Evolutionary conservation across 2,888 invertebrate genomes (phyloP), one percentile per base, ranked within the genome.

Genomic region (Phania funesta): DNA sequence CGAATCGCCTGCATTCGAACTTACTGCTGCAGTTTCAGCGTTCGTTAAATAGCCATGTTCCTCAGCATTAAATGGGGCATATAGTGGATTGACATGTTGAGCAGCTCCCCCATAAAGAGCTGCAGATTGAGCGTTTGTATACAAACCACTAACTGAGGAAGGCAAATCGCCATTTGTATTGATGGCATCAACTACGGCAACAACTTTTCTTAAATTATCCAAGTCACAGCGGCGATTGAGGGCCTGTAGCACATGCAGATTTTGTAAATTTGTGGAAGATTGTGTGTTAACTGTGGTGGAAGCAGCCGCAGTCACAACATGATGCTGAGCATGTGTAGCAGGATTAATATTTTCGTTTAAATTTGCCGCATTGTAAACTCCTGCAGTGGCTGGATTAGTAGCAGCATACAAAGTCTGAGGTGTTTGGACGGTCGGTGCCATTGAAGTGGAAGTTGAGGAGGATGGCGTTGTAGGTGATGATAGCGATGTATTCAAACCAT

Each of bases 341-440:
- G 60, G 90, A 89, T 80, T 54, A 29, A 78, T 58, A 32, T 35
- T 78, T 32, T 82, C 78, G 20, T 35, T 65, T 35, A 93, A 93
- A 84, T 93, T 93, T 16, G 92, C 91, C 7, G 92, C 91, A 35
- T 91, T 68, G 64, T 75, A 67, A 54, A 52, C 22, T n/a, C 41
- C 54, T 3, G 48, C 56, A 29, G 50, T 16, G 7, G 60, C 56
- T 32, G 74, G 18, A 6, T 48, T 74, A 4, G 71, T 11, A 29
- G 35, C 24, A 32, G 46, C 58, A 60, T 74, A 71, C 8, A 80
- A 29, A 8, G 56, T 29, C 62, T 84, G 83, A 46, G 77, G 8
- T 35, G 71, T 48, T 76, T 76, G 73, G 32, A 73, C 67, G 75
- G 46, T 67, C 29, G 65, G 41, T 64, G 60, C 32, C 26, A 73